A percentile compares a stretch with the other conserved stretches of the same genome.
Evolutionary conservation across 2,113 vertebrate genomes (phyloP).

Genomic region (Fulmarus glacialis): DNA sequence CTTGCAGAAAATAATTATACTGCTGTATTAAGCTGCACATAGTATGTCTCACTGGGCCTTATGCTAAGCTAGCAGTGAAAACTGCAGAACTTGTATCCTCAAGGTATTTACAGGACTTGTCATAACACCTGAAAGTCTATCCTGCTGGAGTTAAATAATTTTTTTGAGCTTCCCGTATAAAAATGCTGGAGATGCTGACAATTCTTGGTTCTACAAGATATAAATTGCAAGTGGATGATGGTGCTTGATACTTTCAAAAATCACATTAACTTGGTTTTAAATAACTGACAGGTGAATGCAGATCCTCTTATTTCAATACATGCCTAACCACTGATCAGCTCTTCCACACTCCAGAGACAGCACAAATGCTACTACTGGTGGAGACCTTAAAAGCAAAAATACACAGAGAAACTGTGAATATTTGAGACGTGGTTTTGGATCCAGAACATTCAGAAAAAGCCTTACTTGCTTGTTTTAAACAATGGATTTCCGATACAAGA

Average conservation of each 20-base stretch:
- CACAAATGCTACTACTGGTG: background rate
- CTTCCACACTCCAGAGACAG: background rate
- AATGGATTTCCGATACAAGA: conserved; percentile 79
- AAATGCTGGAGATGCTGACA: background rate
- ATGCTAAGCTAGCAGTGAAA: background rate
- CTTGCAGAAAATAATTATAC: background rate
- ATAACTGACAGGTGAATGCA: background rate
- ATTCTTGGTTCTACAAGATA: background rate
- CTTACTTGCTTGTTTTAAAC: conserved; percentile 80
- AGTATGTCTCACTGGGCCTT: background rate
- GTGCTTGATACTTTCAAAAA: background rate
- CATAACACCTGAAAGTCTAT: background rate
- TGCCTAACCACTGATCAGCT: background rate
- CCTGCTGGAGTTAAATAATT: background rate
- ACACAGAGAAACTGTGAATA: background rate
- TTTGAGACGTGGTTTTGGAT: background rate
- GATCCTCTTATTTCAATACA: background rate
- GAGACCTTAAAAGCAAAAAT: background rate
- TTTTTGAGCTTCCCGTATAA: background rate
- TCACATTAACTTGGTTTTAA: background rate
- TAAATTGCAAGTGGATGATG: background rate
- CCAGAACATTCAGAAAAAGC: background rate
- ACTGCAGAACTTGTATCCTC: background rate
- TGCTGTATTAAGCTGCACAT: background rate
- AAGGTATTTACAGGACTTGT: background rate